Conservation (phyloP, 2,888 invertebrate genomes). For the Phyllotreta striolata region DNA sequence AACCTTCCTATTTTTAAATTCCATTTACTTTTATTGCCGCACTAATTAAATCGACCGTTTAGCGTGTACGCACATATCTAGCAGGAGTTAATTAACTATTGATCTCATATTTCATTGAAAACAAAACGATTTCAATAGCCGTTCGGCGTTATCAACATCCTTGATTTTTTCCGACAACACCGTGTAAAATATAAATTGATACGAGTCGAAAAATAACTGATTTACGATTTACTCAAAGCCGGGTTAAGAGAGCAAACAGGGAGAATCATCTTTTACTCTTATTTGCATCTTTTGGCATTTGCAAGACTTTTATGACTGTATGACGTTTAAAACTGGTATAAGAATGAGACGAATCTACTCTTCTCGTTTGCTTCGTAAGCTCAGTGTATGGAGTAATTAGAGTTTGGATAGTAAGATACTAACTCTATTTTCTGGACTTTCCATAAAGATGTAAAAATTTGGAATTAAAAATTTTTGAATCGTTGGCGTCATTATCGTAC, state of each 20-base stretch:
- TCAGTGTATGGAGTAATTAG: no score
- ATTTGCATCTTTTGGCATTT: no score
- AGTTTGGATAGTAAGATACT: no score
- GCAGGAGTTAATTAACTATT: slow-evolving; percentile 20
- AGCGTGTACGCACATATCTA: slow-evolving; percentile 3
- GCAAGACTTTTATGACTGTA: no score
- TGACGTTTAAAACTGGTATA: no score
- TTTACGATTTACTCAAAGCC: slow-evolving; percentile 31
- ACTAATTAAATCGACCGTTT: slow-evolving; percentile 10
- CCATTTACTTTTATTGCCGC: slow-evolving; percentile 11
- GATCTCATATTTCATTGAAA: slow-evolving; percentile 25
- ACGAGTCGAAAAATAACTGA: slow-evolving; percentile 21
- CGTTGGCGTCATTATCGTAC: neutral
- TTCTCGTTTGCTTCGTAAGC: no score
- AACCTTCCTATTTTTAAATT: slow-evolving; percentile 15
- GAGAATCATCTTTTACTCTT: no score
- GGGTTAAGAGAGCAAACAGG: no score
- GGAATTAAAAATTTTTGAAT: no score
- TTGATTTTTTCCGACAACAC: slow-evolving; percentile 30
- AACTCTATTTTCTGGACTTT: no score
- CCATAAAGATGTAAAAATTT: no score
- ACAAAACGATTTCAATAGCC: slow-evolving; percentile 22
- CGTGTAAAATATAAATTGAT: slow-evolving; percentile 20
- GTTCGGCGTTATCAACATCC: slow-evolving; percentile 27
- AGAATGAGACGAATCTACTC: no score